phyloP scores from a whole-genome alignment of 1,140 invertebrate species.

The Pantala flavescens region DNA sequence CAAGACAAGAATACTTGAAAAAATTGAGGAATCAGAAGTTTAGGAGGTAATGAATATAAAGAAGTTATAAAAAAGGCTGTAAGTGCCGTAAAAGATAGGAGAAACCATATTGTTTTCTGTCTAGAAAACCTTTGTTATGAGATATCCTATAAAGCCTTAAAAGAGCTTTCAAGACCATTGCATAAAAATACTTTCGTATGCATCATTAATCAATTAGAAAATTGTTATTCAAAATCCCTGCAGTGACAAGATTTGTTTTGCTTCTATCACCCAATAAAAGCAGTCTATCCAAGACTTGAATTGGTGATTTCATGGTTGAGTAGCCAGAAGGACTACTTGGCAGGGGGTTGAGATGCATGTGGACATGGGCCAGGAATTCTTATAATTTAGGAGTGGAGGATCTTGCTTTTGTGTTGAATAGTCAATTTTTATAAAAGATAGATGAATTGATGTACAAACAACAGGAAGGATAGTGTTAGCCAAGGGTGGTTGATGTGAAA shows the following conservation, averaged over 20 bases:
- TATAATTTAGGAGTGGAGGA: not conserved
- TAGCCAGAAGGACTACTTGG: not conserved
- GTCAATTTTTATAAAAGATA: not conserved
- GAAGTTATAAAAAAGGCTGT: constrained; percentile 13
- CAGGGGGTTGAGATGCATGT: not conserved
- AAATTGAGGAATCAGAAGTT: constrained; percentile 21
- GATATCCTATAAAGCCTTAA: not conserved
- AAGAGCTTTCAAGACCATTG: not conserved
- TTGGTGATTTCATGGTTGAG: not conserved
- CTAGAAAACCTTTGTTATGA: not conserved
- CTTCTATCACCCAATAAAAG: not conserved
- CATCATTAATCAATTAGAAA: not conserved
- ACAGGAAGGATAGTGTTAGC: not conserved
- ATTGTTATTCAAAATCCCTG: not conserved
- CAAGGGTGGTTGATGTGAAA: no score
- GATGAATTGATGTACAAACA: not conserved
- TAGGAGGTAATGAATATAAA: constrained; percentile 22
- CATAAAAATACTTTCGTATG: not conserved
- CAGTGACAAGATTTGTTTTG: not conserved
- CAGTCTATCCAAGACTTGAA: not conserved
- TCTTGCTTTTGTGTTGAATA: not conserved
- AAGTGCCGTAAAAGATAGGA: not conserved
- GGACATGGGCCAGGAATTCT: not conserved
- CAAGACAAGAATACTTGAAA: constrained; percentile 22
- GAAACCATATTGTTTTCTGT: not conserved